Evolutionary conservation across 2,113 vertebrate species (phyloP).

Genomic region (Ceyx cyanopectus): DNA sequence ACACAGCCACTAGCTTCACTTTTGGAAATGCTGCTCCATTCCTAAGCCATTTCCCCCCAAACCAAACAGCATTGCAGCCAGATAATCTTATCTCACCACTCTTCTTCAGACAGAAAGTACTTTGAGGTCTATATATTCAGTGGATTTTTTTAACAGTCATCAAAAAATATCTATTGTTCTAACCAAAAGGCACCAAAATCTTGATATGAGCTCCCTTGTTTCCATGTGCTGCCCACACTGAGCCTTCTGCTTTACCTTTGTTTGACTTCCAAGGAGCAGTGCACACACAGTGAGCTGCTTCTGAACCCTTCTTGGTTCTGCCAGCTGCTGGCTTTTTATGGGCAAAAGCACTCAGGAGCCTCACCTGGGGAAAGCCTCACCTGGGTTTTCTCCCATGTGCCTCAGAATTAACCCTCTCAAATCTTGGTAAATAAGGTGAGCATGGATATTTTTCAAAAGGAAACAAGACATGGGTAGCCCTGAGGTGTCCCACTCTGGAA

Average conservation of each 20-base stretch:
- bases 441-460: not conserved
- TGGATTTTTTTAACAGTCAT: accelerated
- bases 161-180: not conserved
- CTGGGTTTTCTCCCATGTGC: not conserved
- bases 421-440: not conserved
- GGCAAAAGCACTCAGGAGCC: not conserved
- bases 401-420: not conserved
- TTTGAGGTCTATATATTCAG: not conserved
- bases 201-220: accelerated
- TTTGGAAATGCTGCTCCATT: accelerated
- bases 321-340: not conserved
- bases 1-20: accelerated
- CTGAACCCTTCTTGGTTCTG: accelerated
- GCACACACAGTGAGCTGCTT: accelerated
- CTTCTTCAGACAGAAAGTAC: not conserved
- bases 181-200: not conserved
- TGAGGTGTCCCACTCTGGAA: not conserved
- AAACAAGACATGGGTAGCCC: not conserved
- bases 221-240: accelerated
- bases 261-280: not conserved
- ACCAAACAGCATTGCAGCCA: not conserved
- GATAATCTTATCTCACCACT: not conserved
- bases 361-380: not conserved
- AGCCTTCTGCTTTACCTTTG: not conserved
- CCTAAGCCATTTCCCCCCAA: not conserved